Conservation (phyloP, 2,888 invertebrate species). For the Pristionchus fissidentatus region DNA sequence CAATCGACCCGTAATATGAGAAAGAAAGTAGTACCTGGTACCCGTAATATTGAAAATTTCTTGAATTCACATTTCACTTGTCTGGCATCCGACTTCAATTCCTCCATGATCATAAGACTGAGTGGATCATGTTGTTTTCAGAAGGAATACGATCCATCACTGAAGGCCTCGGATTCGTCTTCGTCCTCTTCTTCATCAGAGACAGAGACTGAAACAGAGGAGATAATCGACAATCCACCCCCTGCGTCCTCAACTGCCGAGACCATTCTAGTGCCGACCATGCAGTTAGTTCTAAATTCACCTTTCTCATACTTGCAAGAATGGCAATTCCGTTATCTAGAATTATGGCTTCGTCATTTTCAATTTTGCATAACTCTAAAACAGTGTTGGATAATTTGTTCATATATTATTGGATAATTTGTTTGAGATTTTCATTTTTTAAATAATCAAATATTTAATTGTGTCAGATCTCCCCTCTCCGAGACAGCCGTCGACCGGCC, state of each 20-base stretch:
- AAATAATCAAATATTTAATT: background rate
- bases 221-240: constrained; percentile 6
- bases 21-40: background rate
- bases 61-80: background rate
- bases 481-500: constrained; percentile 35
- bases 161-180: constrained; percentile 47
- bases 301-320: background rate
- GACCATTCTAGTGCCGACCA: constrained; percentile 4
- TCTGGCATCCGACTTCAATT: background rate
- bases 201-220: constrained; percentile 38
- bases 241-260: constrained; percentile 33
- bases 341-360: no score
- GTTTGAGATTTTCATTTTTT: background rate
- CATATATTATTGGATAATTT: no score
- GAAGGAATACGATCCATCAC: constrained; percentile 47
- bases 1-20: no score
- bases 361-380: background rate
- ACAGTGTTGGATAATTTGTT: background rate
- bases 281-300: background rate
- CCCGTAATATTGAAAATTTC: background rate
- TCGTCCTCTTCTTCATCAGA: constrained; percentile 36
- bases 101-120: background rate
- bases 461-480: constrained; percentile 36
- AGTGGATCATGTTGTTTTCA: background rate
- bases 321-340: no score